phyloP scores from a whole-genome alignment of 2,113 vertebrate genomes.

The Sturnus vulgaris region DNA sequence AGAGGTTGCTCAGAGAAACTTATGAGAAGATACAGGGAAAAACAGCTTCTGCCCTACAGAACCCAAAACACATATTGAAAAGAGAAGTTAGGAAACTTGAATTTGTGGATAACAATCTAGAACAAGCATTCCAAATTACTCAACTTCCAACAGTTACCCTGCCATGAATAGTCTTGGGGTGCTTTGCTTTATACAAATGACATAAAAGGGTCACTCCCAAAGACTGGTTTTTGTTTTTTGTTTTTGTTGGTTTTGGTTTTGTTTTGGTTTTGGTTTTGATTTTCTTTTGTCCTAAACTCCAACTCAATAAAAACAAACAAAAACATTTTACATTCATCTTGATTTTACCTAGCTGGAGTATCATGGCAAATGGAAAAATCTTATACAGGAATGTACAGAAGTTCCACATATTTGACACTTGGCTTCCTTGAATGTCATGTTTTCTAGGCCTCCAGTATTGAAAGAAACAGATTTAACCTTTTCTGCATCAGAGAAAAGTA shows the following conservation, averaged over 20 bases:
- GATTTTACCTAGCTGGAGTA: background rate
- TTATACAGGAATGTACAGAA: background rate
- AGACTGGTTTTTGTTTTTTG: background rate
- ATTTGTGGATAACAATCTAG: background rate
- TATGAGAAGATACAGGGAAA: background rate
- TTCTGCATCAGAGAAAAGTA: background rate
- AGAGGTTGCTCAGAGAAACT: background rate
- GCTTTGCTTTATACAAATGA: background rate
- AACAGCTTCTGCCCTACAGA: background rate
- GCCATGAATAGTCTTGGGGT: background rate
- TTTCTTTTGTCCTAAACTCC: background rate
- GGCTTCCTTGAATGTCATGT: background rate
- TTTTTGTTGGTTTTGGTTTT: background rate
- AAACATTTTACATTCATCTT: background rate
- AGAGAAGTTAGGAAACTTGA: background rate
- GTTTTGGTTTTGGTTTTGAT: background rate
- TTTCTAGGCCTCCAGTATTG: background rate
- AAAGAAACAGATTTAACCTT: background rate
- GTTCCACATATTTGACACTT: background rate
- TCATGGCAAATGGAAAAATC: background rate
- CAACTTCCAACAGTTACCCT: background rate
- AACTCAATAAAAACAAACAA: background rate
- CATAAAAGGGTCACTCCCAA: background rate
- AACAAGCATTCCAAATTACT: background rate
- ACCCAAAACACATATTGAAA: background rate